Conservation (phyloP, 2,113 vertebrate species). For the Riparia riparia region DNA sequence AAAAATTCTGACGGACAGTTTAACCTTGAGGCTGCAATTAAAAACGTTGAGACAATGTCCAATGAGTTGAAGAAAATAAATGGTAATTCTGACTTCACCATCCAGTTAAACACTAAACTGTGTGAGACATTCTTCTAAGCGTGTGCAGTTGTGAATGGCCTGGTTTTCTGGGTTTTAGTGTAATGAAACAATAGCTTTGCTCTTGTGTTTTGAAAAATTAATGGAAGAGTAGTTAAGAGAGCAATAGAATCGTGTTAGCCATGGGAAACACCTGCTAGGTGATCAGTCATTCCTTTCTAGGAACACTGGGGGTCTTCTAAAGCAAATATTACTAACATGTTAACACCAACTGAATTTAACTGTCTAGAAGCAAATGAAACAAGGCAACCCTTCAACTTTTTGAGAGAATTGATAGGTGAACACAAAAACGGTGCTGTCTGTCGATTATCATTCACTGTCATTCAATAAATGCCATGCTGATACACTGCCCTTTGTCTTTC, state of each 20-base stretch:
- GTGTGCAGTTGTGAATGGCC: background rate
- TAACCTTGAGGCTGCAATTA: constrained; percentile 65
- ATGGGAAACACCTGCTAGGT: background rate
- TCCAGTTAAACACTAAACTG: background rate
- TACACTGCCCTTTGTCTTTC: constrained; percentile 27
- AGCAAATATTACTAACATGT: background rate
- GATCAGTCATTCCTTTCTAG: background rate
- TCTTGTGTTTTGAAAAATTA: background rate
- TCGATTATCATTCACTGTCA: background rate
- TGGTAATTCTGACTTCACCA: constrained; percentile 56
- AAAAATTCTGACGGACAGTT: constrained; percentile 17
- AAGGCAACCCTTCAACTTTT: background rate
- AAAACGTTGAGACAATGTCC: constrained; percentile 64
- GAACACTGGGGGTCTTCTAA: background rate
- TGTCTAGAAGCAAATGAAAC: background rate
- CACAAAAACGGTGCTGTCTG: background rate
- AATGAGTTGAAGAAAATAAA: constrained; percentile 75
- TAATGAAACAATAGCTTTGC: background rate
- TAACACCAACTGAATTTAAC: background rate
- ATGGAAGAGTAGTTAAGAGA: background rate
- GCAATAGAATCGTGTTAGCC: background rate
- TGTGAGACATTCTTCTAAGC: background rate
- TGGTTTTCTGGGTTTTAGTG: background rate
- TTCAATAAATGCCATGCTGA: background rate
- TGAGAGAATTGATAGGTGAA: background rate